These are phyloP conservation scores for Apodemus sylvaticus DNA, from an alignment of 2,113 vertebrate genomes.

Conservation along the genomic window DNA sequence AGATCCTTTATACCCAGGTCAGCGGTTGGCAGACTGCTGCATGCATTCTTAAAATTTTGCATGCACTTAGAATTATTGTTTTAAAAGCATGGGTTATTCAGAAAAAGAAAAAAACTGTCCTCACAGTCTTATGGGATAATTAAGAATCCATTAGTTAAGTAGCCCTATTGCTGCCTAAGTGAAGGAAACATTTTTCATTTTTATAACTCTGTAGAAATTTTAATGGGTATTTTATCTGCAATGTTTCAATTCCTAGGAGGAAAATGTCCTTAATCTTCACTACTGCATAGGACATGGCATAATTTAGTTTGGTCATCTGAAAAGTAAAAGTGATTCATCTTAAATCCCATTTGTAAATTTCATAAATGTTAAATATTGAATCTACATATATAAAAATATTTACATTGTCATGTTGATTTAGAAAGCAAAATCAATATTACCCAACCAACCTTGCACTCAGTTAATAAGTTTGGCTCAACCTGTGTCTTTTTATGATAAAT, in stretches of 20 bases:
- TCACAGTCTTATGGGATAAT: conserved; percentile 47
- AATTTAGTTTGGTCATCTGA: conserved; percentile 38
- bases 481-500: background rate
- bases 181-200: conserved; percentile 65
- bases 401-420: background rate
- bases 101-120: conserved; percentile 42
- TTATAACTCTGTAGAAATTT: conserved; percentile 52
- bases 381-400: background rate
- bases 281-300: conserved; percentile 4
- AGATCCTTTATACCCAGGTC: background rate
- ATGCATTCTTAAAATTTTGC: background rate
- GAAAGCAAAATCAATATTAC: background rate
- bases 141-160: conserved; percentile 65
- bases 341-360: conserved; percentile 7
- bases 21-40: background rate
- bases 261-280: conserved; percentile 42
- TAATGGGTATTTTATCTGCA: conserved; percentile 68
- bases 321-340: conserved; percentile 40
- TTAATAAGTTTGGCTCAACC: background rate
- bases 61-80: background rate
- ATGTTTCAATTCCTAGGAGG: conserved; percentile 55
- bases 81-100: conserved; percentile 1
- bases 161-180: conserved; percentile 53
- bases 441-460: background rate
- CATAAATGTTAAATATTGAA: conserved; percentile 22